phyloP scores from a whole-genome alignment of 1,140 invertebrate genomes.

The Drosophila grimshawi region DNA sequence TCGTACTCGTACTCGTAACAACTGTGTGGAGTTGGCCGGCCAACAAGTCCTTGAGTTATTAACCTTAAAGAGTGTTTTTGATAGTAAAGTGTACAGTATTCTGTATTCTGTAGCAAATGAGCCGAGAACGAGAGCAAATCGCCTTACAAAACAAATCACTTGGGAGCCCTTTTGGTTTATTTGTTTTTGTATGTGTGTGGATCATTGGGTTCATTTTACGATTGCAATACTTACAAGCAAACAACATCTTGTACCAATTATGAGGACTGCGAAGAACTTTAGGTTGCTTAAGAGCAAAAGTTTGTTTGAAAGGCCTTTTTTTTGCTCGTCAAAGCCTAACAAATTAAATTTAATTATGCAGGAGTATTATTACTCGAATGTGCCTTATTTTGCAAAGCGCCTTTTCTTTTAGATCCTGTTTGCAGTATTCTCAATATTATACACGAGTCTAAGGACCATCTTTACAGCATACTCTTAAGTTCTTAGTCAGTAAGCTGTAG shows the following conservation, averaged over 20 bases:
- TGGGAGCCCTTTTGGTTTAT: constrained; percentile 56
- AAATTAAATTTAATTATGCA: constrained; percentile 34
- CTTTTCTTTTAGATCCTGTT: too few species aligned
- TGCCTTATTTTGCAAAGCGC: constrained; percentile 1
- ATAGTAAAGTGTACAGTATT: constrained; percentile 7
- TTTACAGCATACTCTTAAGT: neutral
- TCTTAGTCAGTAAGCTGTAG: neutral
- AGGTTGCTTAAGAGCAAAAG: constrained; percentile 24
- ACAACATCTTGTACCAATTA: constrained; percentile 7
- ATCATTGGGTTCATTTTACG: constrained; percentile 36
- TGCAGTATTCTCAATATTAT: neutral
- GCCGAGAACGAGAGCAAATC: constrained; percentile 59
- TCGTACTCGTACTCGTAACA: too few species aligned
- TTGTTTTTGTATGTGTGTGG: constrained; percentile 39
- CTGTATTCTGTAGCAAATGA: constrained; percentile 58
- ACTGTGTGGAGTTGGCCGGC: neutral
- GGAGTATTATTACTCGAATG: neutral
- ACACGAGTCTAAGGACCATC: neutral
- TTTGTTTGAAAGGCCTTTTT: constrained; percentile 6
- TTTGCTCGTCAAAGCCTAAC: constrained; percentile 22
- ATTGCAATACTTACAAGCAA: constrained; percentile 28
- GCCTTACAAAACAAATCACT: constrained; percentile 58
- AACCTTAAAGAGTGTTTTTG: constrained; percentile 63
- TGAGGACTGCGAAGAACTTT: neutral
- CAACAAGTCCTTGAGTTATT: constrained; percentile 75